These are phyloP conservation scores for Aphodius sticticus DNA, from an alignment of 2,888 invertebrate genomes.

Conservation along the genomic window DNA sequence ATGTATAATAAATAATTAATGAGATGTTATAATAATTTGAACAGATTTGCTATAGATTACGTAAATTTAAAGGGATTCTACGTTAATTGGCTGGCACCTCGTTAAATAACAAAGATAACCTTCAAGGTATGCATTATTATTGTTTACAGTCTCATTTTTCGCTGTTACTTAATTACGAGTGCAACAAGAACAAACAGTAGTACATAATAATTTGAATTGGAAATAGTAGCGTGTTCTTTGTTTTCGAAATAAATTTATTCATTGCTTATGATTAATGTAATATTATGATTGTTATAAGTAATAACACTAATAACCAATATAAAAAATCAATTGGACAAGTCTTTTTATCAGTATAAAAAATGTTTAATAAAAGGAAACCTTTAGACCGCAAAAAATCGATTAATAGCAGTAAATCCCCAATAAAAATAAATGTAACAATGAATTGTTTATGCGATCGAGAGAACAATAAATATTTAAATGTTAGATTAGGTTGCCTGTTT, in stretches of 20 bases:
- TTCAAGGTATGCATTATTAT: not conserved
- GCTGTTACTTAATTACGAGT: not conserved
- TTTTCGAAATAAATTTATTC: not conserved
- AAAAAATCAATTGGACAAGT: too few species aligned
- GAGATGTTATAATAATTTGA: not conserved
- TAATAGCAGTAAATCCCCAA: too few species aligned
- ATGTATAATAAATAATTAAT: not conserved
- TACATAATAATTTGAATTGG: not conserved
- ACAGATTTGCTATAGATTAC: not conserved
- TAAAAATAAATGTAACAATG: too few species aligned
- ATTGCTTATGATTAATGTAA: not conserved
- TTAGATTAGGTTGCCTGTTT: not conserved
- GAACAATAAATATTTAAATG: not conserved
- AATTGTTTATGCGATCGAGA: not conserved
- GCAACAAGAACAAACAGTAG: not conserved
- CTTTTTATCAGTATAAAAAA: too few species aligned
- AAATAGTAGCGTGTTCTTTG: not conserved
- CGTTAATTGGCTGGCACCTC: not conserved
- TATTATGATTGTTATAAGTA: too few species aligned
- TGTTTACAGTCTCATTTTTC: not conserved
- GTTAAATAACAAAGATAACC: not conserved
- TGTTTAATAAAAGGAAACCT: too few species aligned
- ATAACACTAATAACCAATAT: too few species aligned
- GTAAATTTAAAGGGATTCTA: not conserved
- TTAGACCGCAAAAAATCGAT: too few species aligned